A percentile compares a stretch with the other conserved stretches of the same genome.
Evolutionary conservation across 2,797 vertebrate species (phyloP).

Genomic region (Myiothlypis chrysogaster): DNA sequence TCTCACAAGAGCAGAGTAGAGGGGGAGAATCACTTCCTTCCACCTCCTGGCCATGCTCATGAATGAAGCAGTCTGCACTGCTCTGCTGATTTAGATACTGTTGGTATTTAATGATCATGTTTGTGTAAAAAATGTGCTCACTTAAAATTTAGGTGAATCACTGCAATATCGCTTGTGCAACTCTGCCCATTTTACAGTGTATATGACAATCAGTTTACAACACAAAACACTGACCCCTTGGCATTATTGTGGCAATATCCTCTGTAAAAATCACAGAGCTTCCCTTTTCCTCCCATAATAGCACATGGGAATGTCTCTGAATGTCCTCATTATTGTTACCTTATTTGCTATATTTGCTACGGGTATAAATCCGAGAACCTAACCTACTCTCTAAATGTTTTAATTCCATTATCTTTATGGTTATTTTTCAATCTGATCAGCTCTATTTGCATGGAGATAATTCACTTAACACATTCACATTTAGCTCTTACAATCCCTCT

Average conservation of each 20-base stretch:
- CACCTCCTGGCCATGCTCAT: accelerated
- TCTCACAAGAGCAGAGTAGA: background rate
- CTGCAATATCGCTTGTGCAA: background rate
- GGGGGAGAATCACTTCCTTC: background rate
- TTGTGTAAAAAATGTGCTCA: background rate
- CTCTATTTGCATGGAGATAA: background rate
- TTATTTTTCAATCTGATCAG: conserved; percentile 12
- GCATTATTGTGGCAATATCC: background rate
- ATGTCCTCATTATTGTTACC: background rate
- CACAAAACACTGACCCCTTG: background rate
- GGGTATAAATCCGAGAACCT: background rate
- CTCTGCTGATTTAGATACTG: background rate
- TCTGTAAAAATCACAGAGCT: background rate
- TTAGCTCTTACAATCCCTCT: background rate
- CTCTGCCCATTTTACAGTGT: background rate
- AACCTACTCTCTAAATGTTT: background rate
- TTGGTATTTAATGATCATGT: background rate
- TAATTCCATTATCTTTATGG: background rate
- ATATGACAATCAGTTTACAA: background rate
- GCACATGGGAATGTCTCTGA: background rate
- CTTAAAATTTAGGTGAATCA: background rate
- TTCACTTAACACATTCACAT: conserved; percentile 23
- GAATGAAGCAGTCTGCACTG: background rate
- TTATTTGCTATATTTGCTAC: background rate
- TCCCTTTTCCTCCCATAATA: background rate